Base-by-base conservation (phyloP, 2,888 invertebrate species). In the Thymelicus lineola region DNA sequence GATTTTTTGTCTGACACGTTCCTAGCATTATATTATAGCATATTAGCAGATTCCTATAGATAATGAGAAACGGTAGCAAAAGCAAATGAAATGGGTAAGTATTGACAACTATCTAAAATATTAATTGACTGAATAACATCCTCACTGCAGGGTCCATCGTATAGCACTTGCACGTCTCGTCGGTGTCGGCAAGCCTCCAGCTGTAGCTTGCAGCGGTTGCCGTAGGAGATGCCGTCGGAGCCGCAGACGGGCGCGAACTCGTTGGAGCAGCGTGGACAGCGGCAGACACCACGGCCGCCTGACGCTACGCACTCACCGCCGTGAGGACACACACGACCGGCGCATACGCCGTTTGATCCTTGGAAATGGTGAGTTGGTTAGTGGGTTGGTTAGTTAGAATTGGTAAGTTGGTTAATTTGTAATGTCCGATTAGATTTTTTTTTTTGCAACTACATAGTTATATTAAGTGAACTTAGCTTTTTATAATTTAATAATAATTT, bases 201-300 rank as follows among this genome's bases (percentile, higher is more conserved):
- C 82, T 96, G 95, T 77, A 98, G 95, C 87, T 97, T 96, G 91
- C 97, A 98, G 79, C 96, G 95, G 93, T 97, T 97, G 75, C 96
- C 96, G 94, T 96, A 98, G 69, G 96, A 96, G 84, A 97, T 96
- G 76, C 97, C 97, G 87, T 97, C 97, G 66, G 96, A 96, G 74
- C 97, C 97, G 86, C 97, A 97, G 53, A 97, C 97, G 15, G 97
- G 97, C 75, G 96, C 96, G 87, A 97, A 97, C 91, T 97, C 97
- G 77, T 96, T 96, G 68, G 97, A 96, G 86, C 97, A 97, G 63
- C 95, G 95, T 53, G 97, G 97, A 87, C 98, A 98, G 79, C 97
- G 96, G 87, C 98, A 98, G 75, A 95, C 94, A 50, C 98, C 96
- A 68, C 95, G 94, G 14, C 96, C 96, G 66, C 97, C 97, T 73